Conservation (phyloP, 2,888 invertebrate species). For the Tachystola acroxantha region DNA sequence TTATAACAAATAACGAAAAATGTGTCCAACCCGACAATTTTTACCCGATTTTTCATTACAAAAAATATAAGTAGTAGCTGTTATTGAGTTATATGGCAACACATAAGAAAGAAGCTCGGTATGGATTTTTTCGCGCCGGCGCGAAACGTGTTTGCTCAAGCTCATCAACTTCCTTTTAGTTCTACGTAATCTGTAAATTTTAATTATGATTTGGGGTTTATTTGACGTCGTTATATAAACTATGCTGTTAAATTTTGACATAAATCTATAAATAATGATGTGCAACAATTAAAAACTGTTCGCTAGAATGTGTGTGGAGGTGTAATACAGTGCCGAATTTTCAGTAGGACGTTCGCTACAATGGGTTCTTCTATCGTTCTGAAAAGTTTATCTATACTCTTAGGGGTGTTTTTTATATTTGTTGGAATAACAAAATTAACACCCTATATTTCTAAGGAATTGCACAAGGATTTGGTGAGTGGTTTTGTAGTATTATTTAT, state of each 20-base stretch:
- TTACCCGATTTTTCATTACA: no score
- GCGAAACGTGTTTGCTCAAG: constrained; percentile 53
- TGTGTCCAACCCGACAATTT: no score
- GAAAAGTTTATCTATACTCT: constrained; percentile 92
- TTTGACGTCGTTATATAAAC: constrained; percentile 5
- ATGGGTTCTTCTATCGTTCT: constrained; percentile 87
- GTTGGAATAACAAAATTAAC: constrained; percentile 96
- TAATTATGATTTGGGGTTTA: constrained; percentile 13
- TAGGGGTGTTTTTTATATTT: constrained; percentile 97
- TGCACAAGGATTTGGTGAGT: constrained; percentile 97
- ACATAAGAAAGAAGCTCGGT: constrained; percentile 21
- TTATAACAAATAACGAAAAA: no score
- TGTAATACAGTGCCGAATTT: constrained; percentile 27
- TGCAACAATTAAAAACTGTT: not conserved
- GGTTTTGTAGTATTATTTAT: constrained; percentile 12
- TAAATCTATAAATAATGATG: constrained; percentile 1
- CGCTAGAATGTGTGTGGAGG: constrained; percentile 8
- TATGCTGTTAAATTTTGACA: constrained; percentile 1
- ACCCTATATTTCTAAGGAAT: constrained; percentile 94
- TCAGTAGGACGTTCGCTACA: constrained; percentile 25
- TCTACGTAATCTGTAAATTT: constrained; percentile 13
- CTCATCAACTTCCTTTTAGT: constrained; percentile 13
- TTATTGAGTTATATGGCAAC: constrained; percentile 19
- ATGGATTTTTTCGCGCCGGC: constrained; percentile 77
- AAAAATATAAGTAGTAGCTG: no score